Evolutionary conservation across 2,113 vertebrate genomes (phyloP), one percentile per base, ranked within the genome.

Genomic region (Oreamnos americanus): DNA sequence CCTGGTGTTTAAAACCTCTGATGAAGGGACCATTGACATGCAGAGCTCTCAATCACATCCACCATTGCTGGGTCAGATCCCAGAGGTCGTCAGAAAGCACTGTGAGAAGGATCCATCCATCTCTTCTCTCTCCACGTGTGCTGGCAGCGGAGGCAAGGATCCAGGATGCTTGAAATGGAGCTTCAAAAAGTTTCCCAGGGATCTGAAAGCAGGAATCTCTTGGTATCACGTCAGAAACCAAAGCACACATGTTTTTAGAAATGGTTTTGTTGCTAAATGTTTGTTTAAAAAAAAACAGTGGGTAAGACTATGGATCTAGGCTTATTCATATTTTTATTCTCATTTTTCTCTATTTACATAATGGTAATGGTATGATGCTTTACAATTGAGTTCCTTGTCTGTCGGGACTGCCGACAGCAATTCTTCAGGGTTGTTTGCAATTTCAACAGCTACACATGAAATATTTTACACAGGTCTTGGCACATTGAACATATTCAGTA

Each of bases 401-500:
- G 23, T 49, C 23, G 16, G 12, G 55, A 55, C 9, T 10, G 12
- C 58, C 17, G 15, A 19, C 12, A 71, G 23, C 12, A 21, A 8
- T 55, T 55, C 45, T 90, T 74, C n/a, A 55, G 88, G 53, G 15
- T 45, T 84, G 12, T 83, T 87, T 85, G 45, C 64, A 49, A 71
- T 79, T 85, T 58, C 62, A 96, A 53, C 58, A 78, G 58, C 81
- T 76, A 60, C 49, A 82, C 17, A 5, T 55, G 93, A 97, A 87
- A 57, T 49, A 62, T 89, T 91, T 96, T 86, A 95, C 49, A 86
- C 58, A 90, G 67, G 28, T 79, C 60, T 96, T 84, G 62, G 78
- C 76, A 90, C 67, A 53, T 95, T 95, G 60, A 71, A 93, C 81
- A 93, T 97, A 92, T 82, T 94, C 58, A 19, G n/a, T 98, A 39